Evolutionary conservation across 2,113 vertebrate species (phyloP), one percentile per base, ranked within the genome.

Genomic region (Rhinopomastus cyanomelas): DNA sequence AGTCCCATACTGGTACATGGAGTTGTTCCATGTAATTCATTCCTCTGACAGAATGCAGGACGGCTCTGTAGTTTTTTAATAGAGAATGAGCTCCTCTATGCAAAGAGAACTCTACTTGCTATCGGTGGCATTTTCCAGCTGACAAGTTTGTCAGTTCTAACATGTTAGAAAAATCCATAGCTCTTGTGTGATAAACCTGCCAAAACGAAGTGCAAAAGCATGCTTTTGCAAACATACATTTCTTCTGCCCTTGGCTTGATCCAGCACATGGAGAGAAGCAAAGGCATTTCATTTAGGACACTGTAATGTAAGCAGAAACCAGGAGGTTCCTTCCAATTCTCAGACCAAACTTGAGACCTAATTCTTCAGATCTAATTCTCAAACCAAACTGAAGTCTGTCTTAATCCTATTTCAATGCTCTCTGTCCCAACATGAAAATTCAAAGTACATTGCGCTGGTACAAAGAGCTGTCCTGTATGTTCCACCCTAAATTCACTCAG

Each of bases 161-260:
- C 52, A 61, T 1, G 2, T 52, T 53, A 60, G 22, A 89, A 91
- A 89, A 90, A 87, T 42, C 57, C 49, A 60, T 36, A 81, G 19
- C n/a, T 92, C 60, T 74, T 57, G 18, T 80, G 56, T 89, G 67
- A 66, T 60, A 90, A 74, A 85, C 42, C 46, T 88, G 64, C 12
- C 61, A 95, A 91, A 92, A 81, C 23, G 8, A 92, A 89, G 48
- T 36, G 60, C 37, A 87, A 93, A 93, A 80, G 36, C 48, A 62
- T 56, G 42, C 12, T 64, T 67, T 73, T 81, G 29, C 16, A 82
- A 87, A 64, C 32, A 65, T 26, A 71, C 26, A 69, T 77, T 51
- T 92, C 72, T 76, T 72, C 60, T 80, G 68, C 30, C 25, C 49
- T 32, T 82, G 13, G 22, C 7, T 65, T 56, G 13, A 76, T 72